These are phyloP conservation scores for Chorisops tibialis DNA, from an alignment of 2,888 invertebrate species.

Conservation along the genomic window DNA sequence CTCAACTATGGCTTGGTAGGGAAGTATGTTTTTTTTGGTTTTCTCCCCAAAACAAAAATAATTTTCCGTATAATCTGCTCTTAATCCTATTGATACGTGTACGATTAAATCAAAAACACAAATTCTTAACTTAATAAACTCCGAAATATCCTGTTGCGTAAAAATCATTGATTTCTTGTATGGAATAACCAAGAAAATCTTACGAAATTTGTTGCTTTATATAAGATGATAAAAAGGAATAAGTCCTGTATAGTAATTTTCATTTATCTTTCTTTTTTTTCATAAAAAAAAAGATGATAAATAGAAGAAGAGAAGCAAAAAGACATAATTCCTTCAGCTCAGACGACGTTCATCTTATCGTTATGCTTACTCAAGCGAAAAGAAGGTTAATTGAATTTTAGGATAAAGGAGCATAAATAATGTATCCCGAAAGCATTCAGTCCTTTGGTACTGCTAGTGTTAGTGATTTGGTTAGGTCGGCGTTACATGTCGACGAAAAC, in stretches of 20 bases:
- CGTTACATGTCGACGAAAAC: too few species aligned
- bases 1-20: too few species aligned
- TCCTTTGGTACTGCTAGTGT: too few species aligned
- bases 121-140: too few species aligned
- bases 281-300: neutral
- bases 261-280: neutral
- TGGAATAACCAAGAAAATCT: neutral
- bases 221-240: neutral
- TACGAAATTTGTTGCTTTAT: neutral
- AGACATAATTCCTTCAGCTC: neutral
- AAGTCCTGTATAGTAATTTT: conserved; percentile 11
- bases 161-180: neutral
- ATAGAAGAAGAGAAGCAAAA: neutral
- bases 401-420: conserved; percentile 24
- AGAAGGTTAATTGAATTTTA: conserved; percentile 26
- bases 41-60: too few species aligned
- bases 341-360: conserved; percentile 16
- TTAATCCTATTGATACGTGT: too few species aligned
- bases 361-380: conserved; percentile 25
- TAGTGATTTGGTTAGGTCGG: too few species aligned
- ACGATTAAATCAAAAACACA: too few species aligned
- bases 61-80: too few species aligned
- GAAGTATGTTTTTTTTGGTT: too few species aligned
- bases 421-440: conserved; percentile 2
- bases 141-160: neutral